Base-by-base conservation (phyloP, 2,797 vertebrate species). In the Protonibea diacanthus region DNA sequence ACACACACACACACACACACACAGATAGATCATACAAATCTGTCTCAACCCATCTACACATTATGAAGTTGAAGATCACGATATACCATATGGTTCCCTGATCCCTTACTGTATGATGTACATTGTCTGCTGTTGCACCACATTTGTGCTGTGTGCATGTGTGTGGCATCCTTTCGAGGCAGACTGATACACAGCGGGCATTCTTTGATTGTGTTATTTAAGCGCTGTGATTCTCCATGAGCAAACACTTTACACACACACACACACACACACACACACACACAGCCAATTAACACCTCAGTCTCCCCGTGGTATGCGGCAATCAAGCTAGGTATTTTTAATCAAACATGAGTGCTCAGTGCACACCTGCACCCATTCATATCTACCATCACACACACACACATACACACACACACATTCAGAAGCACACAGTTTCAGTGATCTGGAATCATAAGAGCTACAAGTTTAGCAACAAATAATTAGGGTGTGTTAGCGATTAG, bases 301-400 rank as follows among this genome's bases (percentile, higher is more conserved):
- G 75, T 71, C 79, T 91, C 88, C 88, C 91, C 69, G 70, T 75
- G 83, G 84, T 87, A 84, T 59, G 52, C 53, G 1, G 33, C 81
- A 85, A 90, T 92, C 85, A 91, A 76, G 89, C 77, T 47, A 72
- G 63, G 78, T 83, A 86, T 81, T 84, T 89, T 87, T 90, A 90
- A 91, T 92, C 82, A 92, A 89, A 90, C 71, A 86, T 40, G 74
- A 89, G 81, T 60, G 83, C 76, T 82, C 72, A 74, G 82, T 62
- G 76, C 77, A 80, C 88, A 90, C 91, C 89, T 89, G 86, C 74
- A 62, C 78, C 53, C 63, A 68, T 79, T 82, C 74, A 70, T 33
- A 71, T 10, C 49, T 23, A 27, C 21, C 62, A 42, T 65, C 42
- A 17, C 63, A 53, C 70, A 18, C 44, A 17, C 45, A 48, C n/a